Conservation (phyloP, 2,113 vertebrate genomes). For the Danionella cerebrum region DNA sequence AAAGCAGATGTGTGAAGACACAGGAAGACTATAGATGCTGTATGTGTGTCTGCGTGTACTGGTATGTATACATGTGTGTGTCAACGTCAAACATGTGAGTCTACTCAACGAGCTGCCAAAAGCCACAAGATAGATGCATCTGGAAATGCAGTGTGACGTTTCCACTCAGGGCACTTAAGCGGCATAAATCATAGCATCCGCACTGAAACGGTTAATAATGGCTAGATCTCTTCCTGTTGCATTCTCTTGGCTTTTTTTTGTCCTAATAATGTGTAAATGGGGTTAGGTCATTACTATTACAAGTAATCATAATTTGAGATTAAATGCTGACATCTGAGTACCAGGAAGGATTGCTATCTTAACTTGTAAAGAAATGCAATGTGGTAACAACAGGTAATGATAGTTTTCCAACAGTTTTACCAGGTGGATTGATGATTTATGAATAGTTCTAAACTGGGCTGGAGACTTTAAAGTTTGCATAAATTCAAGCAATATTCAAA, state of each 20-base stretch:
- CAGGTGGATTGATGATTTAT: no score
- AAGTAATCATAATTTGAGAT: not conserved
- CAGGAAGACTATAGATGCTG: conserved; percentile 42
- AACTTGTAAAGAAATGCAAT: no score
- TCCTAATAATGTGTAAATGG: not conserved
- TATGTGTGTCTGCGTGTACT: not conserved
- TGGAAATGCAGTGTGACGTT: conserved; percentile 81
- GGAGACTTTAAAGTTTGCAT: no score
- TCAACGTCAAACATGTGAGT: conserved; percentile 74
- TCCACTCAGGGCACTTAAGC: conserved; percentile 77
- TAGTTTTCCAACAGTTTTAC: not conserved
- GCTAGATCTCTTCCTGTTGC: conserved; percentile 31
- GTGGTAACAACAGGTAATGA: no score
- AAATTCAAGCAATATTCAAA: no score
- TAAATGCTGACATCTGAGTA: not conserved
- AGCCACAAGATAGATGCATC: conserved; percentile 77
- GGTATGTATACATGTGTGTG: conserved; percentile 8
- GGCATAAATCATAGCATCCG: conserved; percentile 75
- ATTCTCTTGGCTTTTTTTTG: not conserved
- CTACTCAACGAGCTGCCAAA: conserved; percentile 76
- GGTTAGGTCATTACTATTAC: not conserved
- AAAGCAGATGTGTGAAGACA: conserved; percentile 82
- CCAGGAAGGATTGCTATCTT: not conserved
- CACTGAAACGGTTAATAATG: conserved; percentile 76
- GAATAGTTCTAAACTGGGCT: no score